Conservation (phyloP, 2,113 vertebrate species). For the Struthio camelus region DNA sequence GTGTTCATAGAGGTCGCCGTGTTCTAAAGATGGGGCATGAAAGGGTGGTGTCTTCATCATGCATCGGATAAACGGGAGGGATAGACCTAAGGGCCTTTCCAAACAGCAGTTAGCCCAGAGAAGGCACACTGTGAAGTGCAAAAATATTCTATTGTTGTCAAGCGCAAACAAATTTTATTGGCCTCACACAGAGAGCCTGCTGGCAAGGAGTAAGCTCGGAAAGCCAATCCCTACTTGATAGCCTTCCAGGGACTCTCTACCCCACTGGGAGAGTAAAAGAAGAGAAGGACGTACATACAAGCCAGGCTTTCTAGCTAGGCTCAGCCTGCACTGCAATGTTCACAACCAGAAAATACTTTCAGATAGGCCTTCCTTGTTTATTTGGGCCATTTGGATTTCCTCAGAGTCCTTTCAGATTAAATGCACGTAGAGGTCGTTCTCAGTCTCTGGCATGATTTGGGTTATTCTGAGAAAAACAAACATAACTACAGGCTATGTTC, state of each 20-base stretch:
- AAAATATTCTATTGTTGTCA: slow-evolving; percentile 59
- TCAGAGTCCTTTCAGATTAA: not conserved
- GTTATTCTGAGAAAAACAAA: not conserved
- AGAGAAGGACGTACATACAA: slow-evolving; percentile 7
- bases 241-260: slow-evolving; percentile 36
- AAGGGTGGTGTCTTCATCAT: slow-evolving; percentile 6
- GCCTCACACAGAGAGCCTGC: slow-evolving; percentile 51
- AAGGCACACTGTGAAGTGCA: not conserved
- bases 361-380: not conserved
- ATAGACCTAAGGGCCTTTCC: not conserved
- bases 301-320: slow-evolving; percentile 19
- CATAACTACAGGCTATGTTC: not conserved
- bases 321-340: not conserved
- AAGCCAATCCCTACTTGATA: slow-evolving; percentile 25
- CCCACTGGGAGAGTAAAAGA: slow-evolving; percentile 29
- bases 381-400: not conserved
- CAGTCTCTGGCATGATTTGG: not conserved
- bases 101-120: not conserved
- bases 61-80: not conserved
- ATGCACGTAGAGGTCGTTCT: not conserved
- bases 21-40: not conserved
- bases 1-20: not conserved
- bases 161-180: slow-evolving; percentile 59
- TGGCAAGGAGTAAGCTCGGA: slow-evolving; percentile 49
- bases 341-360: slow-evolving; percentile 20